phyloP scores from a whole-genome alignment of 2,888 invertebrate species.

The Augiades crinisus region DNA sequence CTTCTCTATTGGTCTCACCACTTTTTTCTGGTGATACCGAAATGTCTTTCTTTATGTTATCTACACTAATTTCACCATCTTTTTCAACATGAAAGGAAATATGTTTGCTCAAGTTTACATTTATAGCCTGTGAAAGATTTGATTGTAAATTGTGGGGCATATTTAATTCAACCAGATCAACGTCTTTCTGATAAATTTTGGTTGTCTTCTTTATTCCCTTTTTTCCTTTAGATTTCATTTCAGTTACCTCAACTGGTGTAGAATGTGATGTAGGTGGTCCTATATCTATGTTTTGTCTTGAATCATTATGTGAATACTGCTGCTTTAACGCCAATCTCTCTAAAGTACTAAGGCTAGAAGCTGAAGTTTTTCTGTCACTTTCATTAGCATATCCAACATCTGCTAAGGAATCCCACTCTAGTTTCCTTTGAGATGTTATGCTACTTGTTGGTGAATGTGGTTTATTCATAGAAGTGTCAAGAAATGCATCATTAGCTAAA shows the following conservation, averaged over 20 bases:
- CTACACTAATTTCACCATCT: conserved; percentile 57
- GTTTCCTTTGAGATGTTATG: conserved; percentile 85
- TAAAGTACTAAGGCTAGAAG: conserved; percentile 80
- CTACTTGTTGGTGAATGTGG: conserved; percentile 88
- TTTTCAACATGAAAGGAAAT: conserved; percentile 73
- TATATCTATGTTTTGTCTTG: conserved; percentile 48
- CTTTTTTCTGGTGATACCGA: conserved; percentile 53
- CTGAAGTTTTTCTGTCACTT: conserved; percentile 73
- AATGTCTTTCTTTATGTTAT: conserved; percentile 51
- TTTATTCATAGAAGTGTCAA: conserved; percentile 65
- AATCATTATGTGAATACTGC: conserved; percentile 68
- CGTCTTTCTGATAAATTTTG: conserved; percentile 63
- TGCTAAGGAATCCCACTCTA: conserved; percentile 94
- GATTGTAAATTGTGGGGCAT: conserved; percentile 49
- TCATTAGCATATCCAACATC: conserved; percentile 90
- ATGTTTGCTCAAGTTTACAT: conserved; percentile 71
- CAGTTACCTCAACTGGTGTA: conserved; percentile 67
- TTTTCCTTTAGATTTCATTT: conserved; percentile 50
- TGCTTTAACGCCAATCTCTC: conserved; percentile 82
- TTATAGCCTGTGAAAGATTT: conserved; percentile 52
- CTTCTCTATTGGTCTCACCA: conserved; percentile 38
- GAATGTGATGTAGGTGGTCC: conserved; percentile 79
- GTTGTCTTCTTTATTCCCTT: conserved; percentile 59
- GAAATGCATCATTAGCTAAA: conserved; percentile 61
- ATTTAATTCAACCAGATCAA: conserved; percentile 64